Evolutionary conservation across 2,888 invertebrate species (phyloP).

Genomic region (Aromia moschata): DNA sequence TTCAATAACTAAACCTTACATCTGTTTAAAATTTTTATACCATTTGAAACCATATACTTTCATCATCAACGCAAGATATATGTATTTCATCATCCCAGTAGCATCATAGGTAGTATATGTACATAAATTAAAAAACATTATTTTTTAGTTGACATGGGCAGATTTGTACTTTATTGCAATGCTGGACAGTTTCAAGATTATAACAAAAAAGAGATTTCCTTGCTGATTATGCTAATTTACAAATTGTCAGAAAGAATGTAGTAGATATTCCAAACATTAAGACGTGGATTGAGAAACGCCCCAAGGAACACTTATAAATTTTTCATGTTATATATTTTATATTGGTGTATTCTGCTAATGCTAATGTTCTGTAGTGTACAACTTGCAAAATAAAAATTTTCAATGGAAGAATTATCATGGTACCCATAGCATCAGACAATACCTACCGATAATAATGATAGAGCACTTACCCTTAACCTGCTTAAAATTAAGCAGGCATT

Average conservation of each 20-base stretch:
- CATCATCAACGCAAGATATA: neutral
- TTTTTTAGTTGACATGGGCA: slow-evolving; percentile 68
- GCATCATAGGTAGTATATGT: neutral
- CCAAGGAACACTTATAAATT: too few species aligned
- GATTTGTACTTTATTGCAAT: slow-evolving; percentile 70
- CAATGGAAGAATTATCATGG: too few species aligned
- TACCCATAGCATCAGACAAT: too few species aligned
- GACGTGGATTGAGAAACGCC: slow-evolving; percentile 43
- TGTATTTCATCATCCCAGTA: neutral
- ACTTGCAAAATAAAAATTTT: too few species aligned
- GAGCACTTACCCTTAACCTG: too few species aligned
- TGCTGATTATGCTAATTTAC: slow-evolving; percentile 39
- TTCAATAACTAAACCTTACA: neutral
- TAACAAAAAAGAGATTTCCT: slow-evolving; percentile 41
- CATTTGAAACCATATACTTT: neutral
- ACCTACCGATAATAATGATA: too few species aligned
- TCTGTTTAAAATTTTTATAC: neutral
- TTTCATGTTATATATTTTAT: too few species aligned
- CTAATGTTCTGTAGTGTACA: too few species aligned
- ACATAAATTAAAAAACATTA: neutral
- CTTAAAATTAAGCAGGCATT: too few species aligned
- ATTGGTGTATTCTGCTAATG: too few species aligned
- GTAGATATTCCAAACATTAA: slow-evolving; percentile 40
- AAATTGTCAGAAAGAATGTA: slow-evolving; percentile 37
- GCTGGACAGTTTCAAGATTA: slow-evolving; percentile 66